phyloP scores from a whole-genome alignment of 2,797 vertebrate species.

The Diplodus puntazzo region DNA sequence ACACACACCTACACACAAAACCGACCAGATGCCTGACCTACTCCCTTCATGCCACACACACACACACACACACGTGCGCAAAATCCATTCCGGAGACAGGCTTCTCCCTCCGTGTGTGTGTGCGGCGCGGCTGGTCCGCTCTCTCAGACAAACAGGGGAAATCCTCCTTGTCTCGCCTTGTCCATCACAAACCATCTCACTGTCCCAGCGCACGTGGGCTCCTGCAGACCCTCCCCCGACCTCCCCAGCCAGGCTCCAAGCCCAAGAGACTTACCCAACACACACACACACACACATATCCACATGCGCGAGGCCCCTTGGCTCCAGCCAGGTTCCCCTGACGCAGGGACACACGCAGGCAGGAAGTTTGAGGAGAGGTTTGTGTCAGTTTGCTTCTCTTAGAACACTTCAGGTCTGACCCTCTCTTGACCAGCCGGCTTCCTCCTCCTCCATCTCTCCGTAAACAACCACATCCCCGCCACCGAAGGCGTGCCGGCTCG shows the following conservation, averaged over 20 bases:
- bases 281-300: slow-evolving; percentile 27
- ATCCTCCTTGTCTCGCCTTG: slow-evolving; percentile 85
- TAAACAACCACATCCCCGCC: slow-evolving; percentile 84
- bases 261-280: slow-evolving; percentile 47
- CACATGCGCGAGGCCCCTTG: slow-evolving; percentile 60
- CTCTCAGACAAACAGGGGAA: slow-evolving; percentile 85
- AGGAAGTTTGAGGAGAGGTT: slow-evolving; percentile 85
- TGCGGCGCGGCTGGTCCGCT: slow-evolving; percentile 54
- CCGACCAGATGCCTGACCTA: slow-evolving; percentile 59
- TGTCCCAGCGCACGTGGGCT: slow-evolving; percentile 72
- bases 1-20: slow-evolving; percentile 58
- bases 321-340: slow-evolving; percentile 84
- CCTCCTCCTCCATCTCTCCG: slow-evolving; percentile 77
- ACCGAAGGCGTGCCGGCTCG: slow-evolving; percentile 74
- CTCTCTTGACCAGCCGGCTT: slow-evolving; percentile 81
- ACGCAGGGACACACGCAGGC: slow-evolving; percentile 81
- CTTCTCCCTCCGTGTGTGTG: slow-evolving; percentile 54
- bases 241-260: slow-evolving; percentile 52
- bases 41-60: slow-evolving; percentile 49
- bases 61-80: slow-evolving; percentile 18
- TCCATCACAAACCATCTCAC: slow-evolving; percentile 78
- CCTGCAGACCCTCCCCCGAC: slow-evolving; percentile 50
- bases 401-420: slow-evolving; percentile 82
- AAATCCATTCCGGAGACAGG: slow-evolving; percentile 71
- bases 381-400: slow-evolving; percentile 83